Evolutionary conservation across 1,140 invertebrate species (phyloP), one percentile per base, ranked within the genome.

Genomic region (Berghia stephanieae): DNA sequence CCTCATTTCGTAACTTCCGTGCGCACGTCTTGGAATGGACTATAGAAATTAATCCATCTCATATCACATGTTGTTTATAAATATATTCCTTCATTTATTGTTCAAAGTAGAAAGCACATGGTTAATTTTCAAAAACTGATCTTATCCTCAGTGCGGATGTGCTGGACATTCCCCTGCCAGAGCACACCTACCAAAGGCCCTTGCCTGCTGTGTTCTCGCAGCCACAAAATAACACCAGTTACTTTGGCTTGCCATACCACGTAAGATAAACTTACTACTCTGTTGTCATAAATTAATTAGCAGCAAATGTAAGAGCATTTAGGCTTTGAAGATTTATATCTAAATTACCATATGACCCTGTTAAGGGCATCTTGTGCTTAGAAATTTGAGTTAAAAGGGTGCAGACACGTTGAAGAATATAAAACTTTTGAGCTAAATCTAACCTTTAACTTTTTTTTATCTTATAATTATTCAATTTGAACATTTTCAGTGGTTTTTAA

Each of bases 221-320:
- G 13, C 69, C 79, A 36, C 82, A 84, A 69, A 83, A 83, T 31
- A 88, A 85, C 70, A 81, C 84, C 36, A 81, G 86, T 40, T 89
- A 84, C 82, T 88, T 85, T 86, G 92, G 92, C 42, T 90, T 92
- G 31, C 92, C 92, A 72, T 92, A 92, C 81, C 92, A 92, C 67
- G 92, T 89, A 90, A 83, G 86, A 85, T 31, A n/a, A 93, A 93
- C 1, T 92, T 90, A 21, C 92, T 92, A n/a, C n/a, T n/a, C n/a
- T n/a, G n/a, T 31, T 92, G 91, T 63, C 93, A 89, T 83, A 92
- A 92, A n/a, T 93, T 83, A 6, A 92, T 91, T 81, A 92, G 92
- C 49, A 91, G 88, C 18, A 93, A 90, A 63, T 93, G 88, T 34
- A 91, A 92, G 80, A 92, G 92, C 83, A 49, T 49, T 49, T 49